Conservation (phyloP, 2,888 invertebrate species). For the Trichogramma evanescens region DNA sequence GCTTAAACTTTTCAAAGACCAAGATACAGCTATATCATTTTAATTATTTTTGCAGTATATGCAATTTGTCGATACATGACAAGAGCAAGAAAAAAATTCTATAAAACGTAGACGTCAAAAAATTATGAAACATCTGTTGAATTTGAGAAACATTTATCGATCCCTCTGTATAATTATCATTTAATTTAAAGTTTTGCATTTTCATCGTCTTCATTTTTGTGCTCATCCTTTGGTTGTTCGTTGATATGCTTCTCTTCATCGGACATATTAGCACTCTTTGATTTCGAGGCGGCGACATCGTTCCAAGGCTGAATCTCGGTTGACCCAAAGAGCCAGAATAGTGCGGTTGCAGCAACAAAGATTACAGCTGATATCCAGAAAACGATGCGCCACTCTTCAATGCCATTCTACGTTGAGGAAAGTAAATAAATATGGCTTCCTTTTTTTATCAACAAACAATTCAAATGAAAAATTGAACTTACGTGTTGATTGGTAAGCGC, state of each 20-base stretch:
- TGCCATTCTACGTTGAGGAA: slow-evolving; percentile 58
- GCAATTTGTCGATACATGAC: too few species aligned
- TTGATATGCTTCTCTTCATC: slow-evolving; percentile 38
- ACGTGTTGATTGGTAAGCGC: slow-evolving; percentile 37
- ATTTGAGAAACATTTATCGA: too few species aligned
- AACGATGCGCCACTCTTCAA: slow-evolving; percentile 67
- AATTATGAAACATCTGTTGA: too few species aligned
- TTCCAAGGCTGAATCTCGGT: slow-evolving; percentile 70
- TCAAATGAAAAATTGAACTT: slow-evolving; percentile 10
- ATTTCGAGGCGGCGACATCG: slow-evolving; percentile 40
- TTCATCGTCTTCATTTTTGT: slow-evolving; percentile 34
- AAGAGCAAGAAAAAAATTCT: too few species aligned
- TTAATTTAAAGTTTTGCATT: slow-evolving; percentile 34
- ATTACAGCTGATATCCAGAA: slow-evolving; percentile 66
- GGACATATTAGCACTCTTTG: slow-evolving; percentile 8
- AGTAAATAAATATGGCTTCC: background rate
- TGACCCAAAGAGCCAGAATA: slow-evolving; percentile 66
- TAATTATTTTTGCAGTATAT: too few species aligned
- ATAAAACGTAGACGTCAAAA: too few species aligned
- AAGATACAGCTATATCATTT: too few species aligned
- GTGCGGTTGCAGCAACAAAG: slow-evolving; percentile 62
- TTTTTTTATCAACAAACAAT: background rate
- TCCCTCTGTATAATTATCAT: background rate
- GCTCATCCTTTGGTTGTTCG: slow-evolving; percentile 15
- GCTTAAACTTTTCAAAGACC: too few species aligned